Conservation (phyloP, 92 coral and sea anemone genomes). For the Epizoanthus ramosus region DNA sequence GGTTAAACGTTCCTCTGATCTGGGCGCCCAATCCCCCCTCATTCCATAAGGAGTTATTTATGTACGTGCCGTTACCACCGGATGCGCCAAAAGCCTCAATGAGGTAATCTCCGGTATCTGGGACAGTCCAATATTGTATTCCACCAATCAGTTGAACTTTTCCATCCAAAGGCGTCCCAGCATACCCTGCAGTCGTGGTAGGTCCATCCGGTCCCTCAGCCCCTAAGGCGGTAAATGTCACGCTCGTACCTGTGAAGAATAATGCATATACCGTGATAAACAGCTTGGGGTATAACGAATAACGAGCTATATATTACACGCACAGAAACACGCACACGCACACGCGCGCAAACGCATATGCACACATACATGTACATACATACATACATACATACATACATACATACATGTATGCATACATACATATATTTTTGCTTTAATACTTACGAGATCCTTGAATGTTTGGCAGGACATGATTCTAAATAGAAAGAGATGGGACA, state of each 20-base stretch:
- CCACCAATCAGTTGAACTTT: slow-evolving; percentile 35
- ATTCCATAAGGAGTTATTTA: slow-evolving; percentile 12
- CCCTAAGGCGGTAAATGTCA: slow-evolving; percentile 43
- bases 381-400: too few species aligned
- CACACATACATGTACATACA: too few species aligned
- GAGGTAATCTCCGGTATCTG: slow-evolving; percentile 45
- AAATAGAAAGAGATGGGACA: too few species aligned
- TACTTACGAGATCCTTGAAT: too few species aligned
- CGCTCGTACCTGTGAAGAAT: neutral
- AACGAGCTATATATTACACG: too few species aligned
- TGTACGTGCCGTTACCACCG: slow-evolving; percentile 56
- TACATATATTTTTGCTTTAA: too few species aligned
- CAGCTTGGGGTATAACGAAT: too few species aligned
- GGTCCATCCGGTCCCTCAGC: slow-evolving; percentile 50
- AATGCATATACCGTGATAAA: too few species aligned
- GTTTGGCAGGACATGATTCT: too few species aligned
- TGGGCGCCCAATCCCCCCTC: slow-evolving; percentile 59
- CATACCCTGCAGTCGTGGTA: slow-evolving; percentile 35
- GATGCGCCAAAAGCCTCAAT: slow-evolving; percentile 54
- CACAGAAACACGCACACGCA: too few species aligned
- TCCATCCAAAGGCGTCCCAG: slow-evolving; percentile 51
- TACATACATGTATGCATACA: too few species aligned
- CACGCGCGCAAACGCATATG: too few species aligned
- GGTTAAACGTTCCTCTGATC: slow-evolving; percentile 43
- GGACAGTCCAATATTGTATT: slow-evolving; percentile 61